These are phyloP conservation scores for Drosophila birchii DNA, from an alignment of 2,888 invertebrate species.

Conservation along the genomic window DNA sequence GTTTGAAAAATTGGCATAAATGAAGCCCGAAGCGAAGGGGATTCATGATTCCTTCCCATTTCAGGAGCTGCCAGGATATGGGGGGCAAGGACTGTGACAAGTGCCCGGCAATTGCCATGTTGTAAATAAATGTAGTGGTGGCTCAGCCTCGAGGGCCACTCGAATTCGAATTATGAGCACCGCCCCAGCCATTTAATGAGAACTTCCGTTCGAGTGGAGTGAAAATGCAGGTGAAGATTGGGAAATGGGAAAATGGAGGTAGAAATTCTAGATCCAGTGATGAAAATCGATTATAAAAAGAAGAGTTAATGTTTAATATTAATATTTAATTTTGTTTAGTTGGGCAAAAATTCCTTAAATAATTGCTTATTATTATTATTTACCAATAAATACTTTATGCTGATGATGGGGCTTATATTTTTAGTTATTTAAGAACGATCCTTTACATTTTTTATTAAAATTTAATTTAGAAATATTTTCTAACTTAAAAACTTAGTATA, in stretches of 20 bases:
- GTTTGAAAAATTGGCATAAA: conserved; percentile 83
- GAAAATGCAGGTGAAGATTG: background rate
- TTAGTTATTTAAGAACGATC: background rate
- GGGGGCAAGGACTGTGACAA: conserved; percentile 23
- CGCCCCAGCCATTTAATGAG: conserved; percentile 38
- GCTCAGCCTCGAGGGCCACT: conserved; percentile 56
- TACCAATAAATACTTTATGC: too few species aligned
- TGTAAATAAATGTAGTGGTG: conserved; percentile 46
- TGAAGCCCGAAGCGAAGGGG: conserved; percentile 67
- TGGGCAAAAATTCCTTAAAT: background rate
- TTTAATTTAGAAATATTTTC: background rate
- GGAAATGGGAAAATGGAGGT: background rate
- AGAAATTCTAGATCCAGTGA: background rate
- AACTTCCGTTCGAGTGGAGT: conserved; percentile 2
- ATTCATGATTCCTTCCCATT: background rate
- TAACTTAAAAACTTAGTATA: background rate
- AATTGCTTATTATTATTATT: too few species aligned
- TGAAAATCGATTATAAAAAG: background rate
- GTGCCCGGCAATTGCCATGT: conserved; percentile 40
- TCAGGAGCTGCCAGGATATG: conserved; percentile 3
- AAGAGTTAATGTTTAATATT: background rate
- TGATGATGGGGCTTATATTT: background rate
- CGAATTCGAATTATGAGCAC: conserved; percentile 66
- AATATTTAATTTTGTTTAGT: background rate
- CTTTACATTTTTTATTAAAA: background rate